A percentile compares a stretch with the other conserved stretches of the same genome.
Evolutionary conservation across 2,888 invertebrate species (phyloP).

Genomic region (Leptinotarsa peninsularis): DNA sequence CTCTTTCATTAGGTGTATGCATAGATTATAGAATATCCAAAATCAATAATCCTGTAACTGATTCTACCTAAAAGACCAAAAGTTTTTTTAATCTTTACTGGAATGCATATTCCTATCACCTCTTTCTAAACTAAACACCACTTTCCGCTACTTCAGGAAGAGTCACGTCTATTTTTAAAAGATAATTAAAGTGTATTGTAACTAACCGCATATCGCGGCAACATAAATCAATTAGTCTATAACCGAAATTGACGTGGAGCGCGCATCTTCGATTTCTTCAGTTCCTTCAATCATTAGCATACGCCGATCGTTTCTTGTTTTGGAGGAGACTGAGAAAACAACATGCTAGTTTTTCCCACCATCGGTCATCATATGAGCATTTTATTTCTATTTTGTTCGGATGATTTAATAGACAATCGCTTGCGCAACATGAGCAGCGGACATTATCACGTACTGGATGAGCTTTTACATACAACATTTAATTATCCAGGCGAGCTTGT

Average conservation of each 20-base stretch:
- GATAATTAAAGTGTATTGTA: conserved; percentile 4
- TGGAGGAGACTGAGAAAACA: conserved; percentile 62
- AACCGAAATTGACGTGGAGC: conserved; percentile 39
- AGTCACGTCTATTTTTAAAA: conserved; percentile 21
- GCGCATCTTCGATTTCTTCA: conserved; percentile 34
- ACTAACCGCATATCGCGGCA: conserved; percentile 19
- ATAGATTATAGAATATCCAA: no score
- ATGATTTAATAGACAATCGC: conserved; percentile 65
- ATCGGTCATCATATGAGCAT: conserved; percentile 62
- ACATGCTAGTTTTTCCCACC: conserved; percentile 65
- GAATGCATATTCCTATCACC: no score
- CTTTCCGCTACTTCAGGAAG: conserved; percentile 10
- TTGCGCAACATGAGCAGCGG: conserved; percentile 58
- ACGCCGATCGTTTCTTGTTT: conserved; percentile 51
- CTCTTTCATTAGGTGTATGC: no score
- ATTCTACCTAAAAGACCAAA: no score
- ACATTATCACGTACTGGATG: conserved; percentile 58
- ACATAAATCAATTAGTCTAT: conserved; percentile 41
- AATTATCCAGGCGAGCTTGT: conserved; percentile 52
- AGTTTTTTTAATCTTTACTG: no score
- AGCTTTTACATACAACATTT: conserved; percentile 58
- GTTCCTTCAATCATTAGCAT: conserved; percentile 55
- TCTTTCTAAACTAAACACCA: no score
- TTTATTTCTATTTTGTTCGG: conserved; percentile 63
- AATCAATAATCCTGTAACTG: no score